Conservation (phyloP, 2,113 vertebrate species). For the Ceyx melanurus region DNA sequence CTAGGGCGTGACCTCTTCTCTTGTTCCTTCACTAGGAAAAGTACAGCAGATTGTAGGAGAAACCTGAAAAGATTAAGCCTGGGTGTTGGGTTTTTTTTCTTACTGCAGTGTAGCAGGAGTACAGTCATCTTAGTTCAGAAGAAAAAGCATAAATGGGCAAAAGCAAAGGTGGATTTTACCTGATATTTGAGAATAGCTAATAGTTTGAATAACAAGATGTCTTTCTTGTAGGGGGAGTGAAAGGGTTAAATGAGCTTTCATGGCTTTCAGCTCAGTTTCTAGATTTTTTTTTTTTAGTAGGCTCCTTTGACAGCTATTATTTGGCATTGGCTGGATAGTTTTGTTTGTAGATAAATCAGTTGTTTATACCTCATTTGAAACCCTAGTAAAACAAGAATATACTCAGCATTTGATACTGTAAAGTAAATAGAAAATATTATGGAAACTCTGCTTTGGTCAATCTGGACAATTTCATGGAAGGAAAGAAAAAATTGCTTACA, state of each 20-base stretch:
- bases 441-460: not conserved
- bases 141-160: not conserved
- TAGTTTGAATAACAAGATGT: not conserved
- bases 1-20: not conserved
- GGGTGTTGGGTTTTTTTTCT: not conserved
- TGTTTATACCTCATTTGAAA: slow-evolving; percentile 12
- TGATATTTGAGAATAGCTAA: not conserved
- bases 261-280: not conserved
- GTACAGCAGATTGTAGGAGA: not conserved
- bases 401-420: not conserved
- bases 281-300: not conserved
- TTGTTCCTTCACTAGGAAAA: not conserved
- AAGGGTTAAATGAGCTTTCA: not conserved
- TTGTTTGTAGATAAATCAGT: not conserved
- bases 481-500: slow-evolving; percentile 1
- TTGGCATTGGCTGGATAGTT: not conserved
- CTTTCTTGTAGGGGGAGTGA: not conserved
- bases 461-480: not conserved
- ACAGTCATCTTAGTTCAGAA: not conserved
- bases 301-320: not conserved
- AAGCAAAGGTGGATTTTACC: not conserved
- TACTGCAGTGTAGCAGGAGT: not conserved
- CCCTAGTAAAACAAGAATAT: not conserved
- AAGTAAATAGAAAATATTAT: slow-evolving; percentile 6
- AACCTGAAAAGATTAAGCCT: not conserved